Base-by-base conservation (phyloP, 2,113 vertebrate species). In the Tympanuchus pallidicinctus region DNA sequence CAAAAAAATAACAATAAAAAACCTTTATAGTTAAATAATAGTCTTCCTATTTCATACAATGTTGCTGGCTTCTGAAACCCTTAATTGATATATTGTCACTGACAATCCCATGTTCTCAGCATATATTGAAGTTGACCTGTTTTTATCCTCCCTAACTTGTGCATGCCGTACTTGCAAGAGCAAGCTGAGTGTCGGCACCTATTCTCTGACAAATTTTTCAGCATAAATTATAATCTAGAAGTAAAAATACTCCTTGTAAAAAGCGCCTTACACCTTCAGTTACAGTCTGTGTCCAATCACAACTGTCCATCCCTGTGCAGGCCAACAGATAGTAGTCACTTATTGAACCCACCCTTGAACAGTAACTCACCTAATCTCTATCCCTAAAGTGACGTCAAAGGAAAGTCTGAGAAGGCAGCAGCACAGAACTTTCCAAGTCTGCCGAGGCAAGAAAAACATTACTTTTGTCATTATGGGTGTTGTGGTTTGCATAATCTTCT, bases 301-400 rank as follows among this genome's bases (percentile, higher is more conserved):
- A 88, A 18, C 13, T 38, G 28, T 60, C 50, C 64, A 11, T 60
- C 61, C 89, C 64, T 40, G 42, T 54, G 52, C 69, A 93, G 82
- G 56, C 94, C 87, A 74, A 78, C 42, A 89, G 92, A 66, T 93
- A 63, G 69, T 64, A 77, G 59, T 77, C 82, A 38, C 21, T 94
- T 83, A 89, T 90, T 92, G 57, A 95, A 92, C 72, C 67, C 90
- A 76, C 90, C 79, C 90, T 77, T 82, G 82, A 96, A 74, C 84
- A 96, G 92, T 97, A 96, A 97, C 95, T 96, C 94, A 94, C 91
- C 92, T 95, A 50, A 97, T 95, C 94, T 96, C 95, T 97, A 45
- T 96, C 94, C 95, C 89, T 92, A 95, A 97, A 97, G 95, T 89
- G 96, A 88, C 70, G 45, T 93, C 96, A 96, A 93, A 94, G 95